phyloP scores from a whole-genome alignment of 2,888 invertebrate genomes.

The Drosophila infuscata region DNA sequence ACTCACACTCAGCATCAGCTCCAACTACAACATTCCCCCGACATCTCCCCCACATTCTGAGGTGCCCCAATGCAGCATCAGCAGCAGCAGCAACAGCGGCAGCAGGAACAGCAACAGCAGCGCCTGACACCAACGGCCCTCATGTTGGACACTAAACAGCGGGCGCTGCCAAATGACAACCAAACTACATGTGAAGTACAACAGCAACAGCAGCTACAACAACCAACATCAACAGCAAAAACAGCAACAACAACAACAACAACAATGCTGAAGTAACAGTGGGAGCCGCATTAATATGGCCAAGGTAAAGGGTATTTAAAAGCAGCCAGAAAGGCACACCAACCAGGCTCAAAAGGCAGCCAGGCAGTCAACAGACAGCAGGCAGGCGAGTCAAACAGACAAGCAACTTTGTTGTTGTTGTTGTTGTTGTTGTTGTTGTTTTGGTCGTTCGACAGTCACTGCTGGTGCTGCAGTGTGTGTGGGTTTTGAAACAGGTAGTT shows the following conservation, averaged over 20 bases:
- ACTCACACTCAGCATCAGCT: conserved; percentile 29
- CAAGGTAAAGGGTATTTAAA: conserved; percentile 80
- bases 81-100: conserved; percentile 35
- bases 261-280: conserved; percentile 59
- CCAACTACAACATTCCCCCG: conserved; percentile 19
- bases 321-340: conserved; percentile 65
- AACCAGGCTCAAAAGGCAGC: conserved; percentile 34
- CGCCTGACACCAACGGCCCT: conserved; percentile 79
- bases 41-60: conserved; percentile 1
- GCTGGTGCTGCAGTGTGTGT: conserved; percentile 65
- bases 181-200: conserved; percentile 79
- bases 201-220: conserved; percentile 66
- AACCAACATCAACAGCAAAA: conserved; percentile 39
- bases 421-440: conserved; percentile 33
- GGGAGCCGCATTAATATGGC: conserved; percentile 81
- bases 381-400: conserved; percentile 57
- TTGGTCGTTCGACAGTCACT: conserved; percentile 33
- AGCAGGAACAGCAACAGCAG: conserved; percentile 43
- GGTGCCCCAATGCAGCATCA: conserved; percentile 34
- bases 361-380: conserved; percentile 15
- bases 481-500: conserved; percentile 74
- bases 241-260: conserved; percentile 39
- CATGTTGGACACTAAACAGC: conserved; percentile 81
- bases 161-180: conserved; percentile 82
- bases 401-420: conserved; percentile 33